Conservation (phyloP, 37 sponge, comb jelly and placozoan genomes). For the Cliona cf. orientalis region DNA sequence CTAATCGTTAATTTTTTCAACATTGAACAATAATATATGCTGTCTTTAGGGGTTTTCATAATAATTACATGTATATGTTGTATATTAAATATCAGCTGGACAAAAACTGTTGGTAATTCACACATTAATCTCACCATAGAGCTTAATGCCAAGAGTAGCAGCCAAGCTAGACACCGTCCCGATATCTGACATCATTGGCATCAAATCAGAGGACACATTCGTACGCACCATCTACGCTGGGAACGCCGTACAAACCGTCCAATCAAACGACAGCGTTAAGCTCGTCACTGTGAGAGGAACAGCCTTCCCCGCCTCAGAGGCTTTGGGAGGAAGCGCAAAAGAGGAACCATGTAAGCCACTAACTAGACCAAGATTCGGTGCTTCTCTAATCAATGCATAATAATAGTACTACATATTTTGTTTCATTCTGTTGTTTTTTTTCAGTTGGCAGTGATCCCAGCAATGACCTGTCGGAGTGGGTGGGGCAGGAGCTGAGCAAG, state of each 20-base stretch:
- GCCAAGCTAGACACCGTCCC: constrained; percentile 93
- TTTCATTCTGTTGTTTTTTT: not conserved
- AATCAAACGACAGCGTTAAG: constrained; percentile 88
- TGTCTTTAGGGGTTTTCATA: too few species aligned
- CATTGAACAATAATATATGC: too few species aligned
- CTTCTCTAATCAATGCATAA: not conserved
- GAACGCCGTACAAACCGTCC: constrained; percentile 87
- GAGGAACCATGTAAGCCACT: not conserved
- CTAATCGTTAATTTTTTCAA: too few species aligned
- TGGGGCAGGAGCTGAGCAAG: constrained; percentile 85
- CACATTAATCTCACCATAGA: constrained; percentile 46
- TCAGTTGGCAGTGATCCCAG: not conserved
- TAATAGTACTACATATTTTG: not conserved
- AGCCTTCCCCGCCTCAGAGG: constrained; percentile 84
- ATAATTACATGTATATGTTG: too few species aligned
- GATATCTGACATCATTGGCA: constrained; percentile 92
- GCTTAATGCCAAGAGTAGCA: constrained; percentile 89
- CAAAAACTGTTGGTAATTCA: too few species aligned
- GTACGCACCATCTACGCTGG: constrained; percentile 94
- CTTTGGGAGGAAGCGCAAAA: constrained; percentile 71
- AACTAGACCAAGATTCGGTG: too few species aligned
- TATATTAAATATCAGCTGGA: too few species aligned
- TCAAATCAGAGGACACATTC: constrained; percentile 89
- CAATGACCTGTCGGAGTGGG: constrained; percentile 63
- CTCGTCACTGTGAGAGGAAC: constrained; percentile 92